These are phyloP conservation scores for Zootoca vivipara DNA, from an alignment of 2,113 vertebrate genomes.

Conservation along the genomic window DNA sequence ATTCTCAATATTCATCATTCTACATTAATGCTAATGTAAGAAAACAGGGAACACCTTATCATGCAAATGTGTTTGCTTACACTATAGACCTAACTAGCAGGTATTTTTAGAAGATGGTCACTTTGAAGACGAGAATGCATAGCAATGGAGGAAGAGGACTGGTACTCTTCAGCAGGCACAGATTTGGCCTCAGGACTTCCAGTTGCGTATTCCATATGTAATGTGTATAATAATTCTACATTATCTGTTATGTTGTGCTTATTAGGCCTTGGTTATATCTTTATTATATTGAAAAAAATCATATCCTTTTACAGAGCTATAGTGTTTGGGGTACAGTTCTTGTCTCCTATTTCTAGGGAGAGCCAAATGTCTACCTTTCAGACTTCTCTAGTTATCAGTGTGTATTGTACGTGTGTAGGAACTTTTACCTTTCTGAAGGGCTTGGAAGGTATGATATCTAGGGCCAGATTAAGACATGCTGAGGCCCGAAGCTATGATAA, in stretches of 20 bases:
- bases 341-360: not conserved
- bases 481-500: too few relatives aligned
- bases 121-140: not conserved
- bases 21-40: not conserved
- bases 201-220: not conserved
- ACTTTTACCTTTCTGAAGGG: not conserved
- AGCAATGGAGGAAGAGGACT: too few relatives aligned
- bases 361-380: not conserved
- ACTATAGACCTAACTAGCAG: not conserved
- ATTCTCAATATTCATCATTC: constrained; percentile 12
- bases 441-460: not conserved
- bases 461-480: not conserved
- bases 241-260: not conserved
- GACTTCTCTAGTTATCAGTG: not conserved
- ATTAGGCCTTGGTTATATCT: not conserved
- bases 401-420: not conserved
- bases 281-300: not conserved
- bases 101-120: not conserved
- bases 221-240: not conserved
- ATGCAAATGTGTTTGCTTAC: not conserved
- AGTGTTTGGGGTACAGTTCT: not conserved
- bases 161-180: not conserved
- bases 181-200: not conserved
- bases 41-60: not conserved
- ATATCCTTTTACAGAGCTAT: not conserved